Base-by-base conservation (phyloP, 2,113 vertebrate genomes). In the Ellobius talpinus region DNA sequence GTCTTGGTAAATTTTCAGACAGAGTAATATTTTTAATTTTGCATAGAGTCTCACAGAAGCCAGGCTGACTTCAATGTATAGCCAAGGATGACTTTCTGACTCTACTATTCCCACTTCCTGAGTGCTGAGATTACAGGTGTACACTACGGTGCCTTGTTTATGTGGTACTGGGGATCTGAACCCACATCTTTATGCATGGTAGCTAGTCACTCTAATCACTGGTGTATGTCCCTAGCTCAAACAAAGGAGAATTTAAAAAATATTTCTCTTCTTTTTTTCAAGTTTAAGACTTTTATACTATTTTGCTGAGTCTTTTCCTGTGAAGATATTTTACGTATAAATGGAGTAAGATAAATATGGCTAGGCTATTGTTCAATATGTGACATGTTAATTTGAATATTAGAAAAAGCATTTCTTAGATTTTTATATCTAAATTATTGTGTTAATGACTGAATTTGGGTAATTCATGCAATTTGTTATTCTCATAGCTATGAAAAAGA, bases 331-430 rank as follows among this genome's bases (percentile, higher is more conserved):
- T 84, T 61, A 39, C 12, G 17, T 92, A 76, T 36, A 87, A 92
- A 92, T n/a, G 33, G 13, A 47, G 47, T 95, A 65, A 78, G 61
- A 93, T 84, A 29, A 89, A 55, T 72, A 79, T 24, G 21, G 4
- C 42, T 77, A 77, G 74, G 66, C 74, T 42, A 82, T 39, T 72
- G 36, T 52, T 86, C 24, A 94, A 12, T 68, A 90, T 58, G 11
- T 96, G 92, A 61, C 11, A 74, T 23, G 7, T 94, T 92, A 82
- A 87, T 89, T 63, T 45, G 39, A 14, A 45, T 87, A 76, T 52
- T 87, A 36, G 55, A 77, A 85, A 82, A 72, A 88, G 4, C 3
- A 86, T 78, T 89, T 58, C 52, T 33, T 87, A 87, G 82, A 70
- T 47, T 68, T 84, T 5, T 3, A 39, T 29, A 29, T 29, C 7